Evolutionary conservation across 2,888 invertebrate genomes (phyloP), one percentile per base, ranked within the genome.

Genomic region (Euclidia mi): DNA sequence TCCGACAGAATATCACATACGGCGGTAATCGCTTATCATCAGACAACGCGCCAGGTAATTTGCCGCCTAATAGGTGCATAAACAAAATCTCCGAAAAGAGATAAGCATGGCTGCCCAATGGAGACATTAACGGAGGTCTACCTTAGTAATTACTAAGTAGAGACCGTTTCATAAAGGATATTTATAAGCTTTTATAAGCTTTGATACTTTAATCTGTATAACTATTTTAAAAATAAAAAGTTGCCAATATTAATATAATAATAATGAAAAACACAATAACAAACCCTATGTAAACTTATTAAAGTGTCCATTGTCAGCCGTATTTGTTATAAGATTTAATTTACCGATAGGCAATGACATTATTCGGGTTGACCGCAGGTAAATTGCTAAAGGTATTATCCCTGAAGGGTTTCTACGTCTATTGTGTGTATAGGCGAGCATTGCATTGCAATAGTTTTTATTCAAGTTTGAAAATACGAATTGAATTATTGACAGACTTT

Each of bases 321-420:
- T 46, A 57, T 50, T 67, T 68, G 72, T 65, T 71, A 64, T 56
- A 66, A 72, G 84, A 85, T 85, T 75, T 81, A 81, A 85, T 86
- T 84, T 85, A 81, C 74, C 76, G 85, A 86, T 86, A 86, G 71
- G 49, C 50, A 6, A 18, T 38, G 34, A 38, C 56, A 70, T 71
- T 71, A 74, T 53, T 63, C 46, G 28, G 55, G 53, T 35, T 60
- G 67, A 66, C 71, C 73, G 61, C 63, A 71, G 62, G 69, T 65
- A 78, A 76, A 80, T 74, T 70, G 74, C 65, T 71, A 78, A 75
- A 58, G 49, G 65, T 62, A 65, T 65, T 60, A 73, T 66, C 60
- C 51, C 46, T 42, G 14, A 25, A 41, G 34, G 53, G 34, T n/a
- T 56, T 48, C 40, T 17, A 28, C 12, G 6, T 28, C 51, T 41